Base-by-base conservation (phyloP, 2,888 invertebrate genomes). In the Polydrusus cervinus region DNA sequence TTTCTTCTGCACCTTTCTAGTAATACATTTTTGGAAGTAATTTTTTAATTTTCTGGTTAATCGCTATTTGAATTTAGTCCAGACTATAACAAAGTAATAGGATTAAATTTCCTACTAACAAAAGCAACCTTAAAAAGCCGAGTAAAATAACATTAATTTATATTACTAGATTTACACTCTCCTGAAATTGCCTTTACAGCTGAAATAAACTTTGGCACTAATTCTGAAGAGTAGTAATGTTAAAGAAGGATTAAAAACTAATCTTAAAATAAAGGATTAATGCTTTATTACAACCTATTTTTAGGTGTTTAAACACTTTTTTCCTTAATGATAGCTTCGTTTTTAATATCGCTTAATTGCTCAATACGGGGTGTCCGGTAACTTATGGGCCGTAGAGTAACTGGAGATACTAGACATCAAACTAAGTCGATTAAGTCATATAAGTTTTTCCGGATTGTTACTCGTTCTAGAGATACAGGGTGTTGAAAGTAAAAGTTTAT, bases 181-280 rank as follows among this genome's bases (percentile, higher is more conserved):
- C 53, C 20, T 25, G 30, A 25, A 53, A 53, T 53, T 53, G 53
- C 53, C 25, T 53, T 53, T 53, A 53, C 30, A 53, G 53, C 53
- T 20, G n/a, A 53, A 53, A 53, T 53, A 53, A 53, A 53, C 30
- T 53, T 53, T 30, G 51, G 53, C 53, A 53, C 30, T 53, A 53
- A 53, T 53, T 53, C 53, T 53, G 53, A 53, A 30, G 53, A 30
- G 30, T n/a, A 53, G 53, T 53, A 30, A 30, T 53, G 53, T 53
- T 51, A 53, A 53, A 53, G 53, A 30, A 53, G 53, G 53, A 61
- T 40, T 61, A 61, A 43, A 61, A 61, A 61, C 40, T 43, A 61
- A 40, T 20, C 40, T 45, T 61, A n/a, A 40, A 60, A 40, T 60
- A 18, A 60, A 60, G 34, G 18, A 11, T n/a, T 18, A 61, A 13